Conservation (phyloP, 1,140 invertebrate genomes). For the Lepidostoma basale region DNA sequence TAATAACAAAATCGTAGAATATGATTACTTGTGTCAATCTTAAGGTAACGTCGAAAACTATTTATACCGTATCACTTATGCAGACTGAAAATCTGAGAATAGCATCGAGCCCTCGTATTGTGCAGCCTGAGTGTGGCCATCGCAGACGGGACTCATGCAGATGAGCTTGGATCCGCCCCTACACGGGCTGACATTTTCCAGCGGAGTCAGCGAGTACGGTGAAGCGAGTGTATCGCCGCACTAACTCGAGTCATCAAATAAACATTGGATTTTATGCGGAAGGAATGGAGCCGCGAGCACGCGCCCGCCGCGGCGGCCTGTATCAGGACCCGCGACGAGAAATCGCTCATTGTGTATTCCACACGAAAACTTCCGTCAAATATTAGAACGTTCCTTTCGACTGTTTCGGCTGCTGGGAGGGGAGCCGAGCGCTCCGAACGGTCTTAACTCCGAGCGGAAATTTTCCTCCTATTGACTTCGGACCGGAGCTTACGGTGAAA, state of each 20-base stretch:
- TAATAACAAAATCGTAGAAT: no score
- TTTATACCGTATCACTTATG: no score
- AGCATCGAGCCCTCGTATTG: no score
- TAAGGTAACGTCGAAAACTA: no score
- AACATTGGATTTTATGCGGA: conserved; percentile 37
- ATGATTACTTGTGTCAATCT: no score
- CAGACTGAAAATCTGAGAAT: no score
- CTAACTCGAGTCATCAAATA: conserved; percentile 38
- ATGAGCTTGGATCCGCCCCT: conserved; percentile 3
- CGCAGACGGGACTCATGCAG: conserved; percentile 25
- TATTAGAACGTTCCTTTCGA: conserved; percentile 3
- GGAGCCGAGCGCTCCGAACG: background rate
- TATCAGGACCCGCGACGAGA: background rate
- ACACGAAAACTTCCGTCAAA: background rate
- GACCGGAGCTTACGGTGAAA: background rate
- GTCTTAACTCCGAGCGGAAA: background rate
- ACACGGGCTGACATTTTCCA: background rate
- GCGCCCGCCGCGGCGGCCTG: background rate
- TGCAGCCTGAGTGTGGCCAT: background rate
- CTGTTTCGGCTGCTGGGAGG: background rate
- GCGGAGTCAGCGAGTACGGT: conserved; percentile 6
- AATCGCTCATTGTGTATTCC: conserved; percentile 13
- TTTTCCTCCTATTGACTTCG: conserved; percentile 5
- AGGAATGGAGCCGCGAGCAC: background rate
- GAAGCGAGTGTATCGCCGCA: background rate